A percentile compares a stretch with the other conserved stretches of the same genome.
Conservation (phyloP, 2,888 invertebrate genomes). For the Colostygia pectinataria region DNA sequence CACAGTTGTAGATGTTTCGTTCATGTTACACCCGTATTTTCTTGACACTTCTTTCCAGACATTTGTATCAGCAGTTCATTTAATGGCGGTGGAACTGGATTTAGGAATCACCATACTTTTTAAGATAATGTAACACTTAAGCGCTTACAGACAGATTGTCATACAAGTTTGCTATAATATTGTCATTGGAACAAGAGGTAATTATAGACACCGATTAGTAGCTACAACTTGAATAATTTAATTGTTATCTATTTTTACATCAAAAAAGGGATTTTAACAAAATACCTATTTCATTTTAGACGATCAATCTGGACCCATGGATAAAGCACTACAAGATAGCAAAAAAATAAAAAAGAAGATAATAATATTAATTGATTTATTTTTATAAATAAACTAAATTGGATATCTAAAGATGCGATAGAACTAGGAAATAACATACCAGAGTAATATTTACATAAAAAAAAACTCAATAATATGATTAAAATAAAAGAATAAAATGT, state of each 20-base stretch:
- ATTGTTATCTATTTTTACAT: slow-evolving; percentile 12
- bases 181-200: slow-evolving; percentile 67
- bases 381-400: slow-evolving; percentile 80
- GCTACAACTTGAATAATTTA: slow-evolving; percentile 32
- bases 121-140: not conserved
- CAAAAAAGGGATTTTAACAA: slow-evolving; percentile 39
- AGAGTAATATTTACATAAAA: slow-evolving; percentile 73
- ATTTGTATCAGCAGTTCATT: too few relatives aligned
- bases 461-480: slow-evolving; percentile 57
- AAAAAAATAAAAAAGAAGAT: slow-evolving; percentile 50
- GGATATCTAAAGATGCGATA: slow-evolving; percentile 69
- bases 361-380: slow-evolving; percentile 73
- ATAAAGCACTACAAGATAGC: slow-evolving; percentile 44
- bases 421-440: slow-evolving; percentile 70
- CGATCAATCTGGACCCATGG: slow-evolving; percentile 58
- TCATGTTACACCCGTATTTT: too few relatives aligned
- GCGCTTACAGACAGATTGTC: slow-evolving; percentile 19
- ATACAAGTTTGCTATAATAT: slow-evolving; percentile 51
- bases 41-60: too few relatives aligned
- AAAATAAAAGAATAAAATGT: slow-evolving; percentile 70
- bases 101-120: too few relatives aligned
- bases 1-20: too few relatives aligned
- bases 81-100: too few relatives aligned
- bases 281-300: slow-evolving; percentile 40
- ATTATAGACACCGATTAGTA: slow-evolving; percentile 36